Evolutionary conservation across 2,113 vertebrate genomes (phyloP).

Genomic region (Burhinus bistriatus): DNA sequence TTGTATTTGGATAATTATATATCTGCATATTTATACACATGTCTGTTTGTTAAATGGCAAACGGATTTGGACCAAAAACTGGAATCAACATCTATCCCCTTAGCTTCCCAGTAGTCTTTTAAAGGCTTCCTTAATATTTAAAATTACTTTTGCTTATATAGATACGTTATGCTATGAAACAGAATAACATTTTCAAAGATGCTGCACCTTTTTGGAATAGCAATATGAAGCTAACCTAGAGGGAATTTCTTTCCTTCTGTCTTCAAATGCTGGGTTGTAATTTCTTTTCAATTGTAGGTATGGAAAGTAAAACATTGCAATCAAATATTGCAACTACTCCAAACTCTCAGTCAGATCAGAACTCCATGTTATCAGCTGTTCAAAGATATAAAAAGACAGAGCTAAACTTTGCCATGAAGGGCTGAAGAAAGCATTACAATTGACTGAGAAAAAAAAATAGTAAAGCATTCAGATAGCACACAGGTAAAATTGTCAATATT

Average conservation of each 20-base stretch:
- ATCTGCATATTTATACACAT: background rate
- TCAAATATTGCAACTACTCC: background rate
- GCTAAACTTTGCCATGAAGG: background rate
- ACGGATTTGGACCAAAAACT: background rate
- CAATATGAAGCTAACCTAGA: background rate
- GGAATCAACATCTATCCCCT: fast-evolving
- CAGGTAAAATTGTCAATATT: background rate
- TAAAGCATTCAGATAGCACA: background rate
- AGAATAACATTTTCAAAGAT: background rate
- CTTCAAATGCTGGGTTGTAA: background rate
- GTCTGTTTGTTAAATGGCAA: background rate
- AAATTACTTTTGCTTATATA: background rate
- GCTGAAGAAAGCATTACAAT: background rate
- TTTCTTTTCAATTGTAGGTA: background rate
- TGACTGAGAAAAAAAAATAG: background rate
- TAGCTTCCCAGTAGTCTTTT: background rate
- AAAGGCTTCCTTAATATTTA: background rate
- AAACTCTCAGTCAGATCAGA: background rate
- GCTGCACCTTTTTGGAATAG: background rate
- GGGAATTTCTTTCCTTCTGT: background rate
- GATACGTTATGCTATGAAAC: background rate
- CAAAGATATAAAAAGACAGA: background rate
- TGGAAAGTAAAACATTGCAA: background rate
- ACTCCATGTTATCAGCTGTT: background rate
- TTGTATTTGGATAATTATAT: background rate